These are phyloP conservation scores for Orientallactaga sibirica DNA, from an alignment of 2,797 vertebrate genomes.

Conservation along the genomic window DNA sequence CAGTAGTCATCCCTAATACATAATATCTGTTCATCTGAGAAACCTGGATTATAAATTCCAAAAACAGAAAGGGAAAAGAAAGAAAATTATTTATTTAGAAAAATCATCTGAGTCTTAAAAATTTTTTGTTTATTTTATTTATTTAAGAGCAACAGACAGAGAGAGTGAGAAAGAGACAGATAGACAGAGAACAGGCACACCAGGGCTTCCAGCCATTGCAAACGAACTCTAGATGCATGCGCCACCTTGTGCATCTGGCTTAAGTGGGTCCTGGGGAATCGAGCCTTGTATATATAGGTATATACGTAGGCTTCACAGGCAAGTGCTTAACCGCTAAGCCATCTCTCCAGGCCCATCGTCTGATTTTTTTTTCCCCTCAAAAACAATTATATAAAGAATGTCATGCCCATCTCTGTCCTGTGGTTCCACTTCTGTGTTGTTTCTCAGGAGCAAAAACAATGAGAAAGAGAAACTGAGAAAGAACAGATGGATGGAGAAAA, in stretches of 20 bases:
- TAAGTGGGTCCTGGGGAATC: too few relatives aligned
- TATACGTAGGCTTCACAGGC: too few relatives aligned
- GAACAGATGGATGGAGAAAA: neutral
- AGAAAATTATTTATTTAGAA: neutral
- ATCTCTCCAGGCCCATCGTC: too few relatives aligned
- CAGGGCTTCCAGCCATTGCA: too few relatives aligned
- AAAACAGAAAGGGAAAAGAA: neutral
- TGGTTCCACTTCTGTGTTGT: neutral
- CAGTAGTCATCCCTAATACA: neutral
- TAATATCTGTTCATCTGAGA: neutral
- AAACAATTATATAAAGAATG: constrained; percentile 33
- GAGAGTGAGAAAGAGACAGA: too few relatives aligned
- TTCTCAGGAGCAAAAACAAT: neutral
- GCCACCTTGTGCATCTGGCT: too few relatives aligned
- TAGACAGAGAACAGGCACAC: too few relatives aligned
- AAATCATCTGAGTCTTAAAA: neutral
- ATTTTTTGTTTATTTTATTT: too few relatives aligned
- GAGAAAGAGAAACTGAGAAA: constrained; percentile 13
- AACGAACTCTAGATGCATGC: too few relatives aligned
- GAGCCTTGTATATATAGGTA: too few relatives aligned
- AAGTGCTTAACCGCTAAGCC: too few relatives aligned
- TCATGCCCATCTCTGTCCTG: neutral
- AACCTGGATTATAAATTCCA: neutral
- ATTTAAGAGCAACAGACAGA: too few relatives aligned
- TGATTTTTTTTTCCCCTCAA: neutral